phyloP scores from a whole-genome alignment of 2,797 vertebrate species.

The Masticophis lateralis region DNA sequence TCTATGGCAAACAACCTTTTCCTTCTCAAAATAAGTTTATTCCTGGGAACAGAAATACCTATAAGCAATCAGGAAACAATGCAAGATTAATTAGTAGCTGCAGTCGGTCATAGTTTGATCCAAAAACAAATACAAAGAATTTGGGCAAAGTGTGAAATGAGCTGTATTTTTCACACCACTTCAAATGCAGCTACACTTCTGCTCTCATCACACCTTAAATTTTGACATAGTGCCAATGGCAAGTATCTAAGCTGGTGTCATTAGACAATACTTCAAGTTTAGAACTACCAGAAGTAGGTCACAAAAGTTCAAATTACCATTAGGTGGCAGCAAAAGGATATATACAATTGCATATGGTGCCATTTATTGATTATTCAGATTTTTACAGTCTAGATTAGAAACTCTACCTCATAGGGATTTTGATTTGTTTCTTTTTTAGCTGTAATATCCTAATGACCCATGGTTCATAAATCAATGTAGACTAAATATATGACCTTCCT shows the following conservation, averaged over 20 bases:
- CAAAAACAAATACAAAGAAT: background rate
- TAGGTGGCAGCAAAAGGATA: background rate
- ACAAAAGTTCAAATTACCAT: background rate
- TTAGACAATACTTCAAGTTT: slow-evolving; percentile 21
- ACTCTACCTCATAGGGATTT: slow-evolving; percentile 20
- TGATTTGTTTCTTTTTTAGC: slow-evolving; percentile 32
- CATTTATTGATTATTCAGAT: background rate
- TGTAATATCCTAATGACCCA: slow-evolving; percentile 31
- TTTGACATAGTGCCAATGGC: background rate
- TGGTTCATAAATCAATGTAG: slow-evolving; percentile 29
- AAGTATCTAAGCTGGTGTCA: slow-evolving; percentile 15
- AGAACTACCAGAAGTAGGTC: background rate
- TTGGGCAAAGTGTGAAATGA: background rate
- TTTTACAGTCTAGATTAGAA: background rate
- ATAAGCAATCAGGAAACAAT: background rate
- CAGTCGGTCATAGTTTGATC: background rate
- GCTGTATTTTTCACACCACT: background rate
- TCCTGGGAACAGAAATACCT: background rate
- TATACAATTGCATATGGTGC: background rate
- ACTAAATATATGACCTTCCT: slow-evolving; percentile 47
- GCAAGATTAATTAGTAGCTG: background rate
- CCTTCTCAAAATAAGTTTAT: background rate
- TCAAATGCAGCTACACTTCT: background rate
- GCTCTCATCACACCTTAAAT: background rate
- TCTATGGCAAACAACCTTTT: background rate